A percentile compares a stretch with the other conserved stretches of the same genome.
These are phyloP conservation scores for Channa maculata DNA, from an alignment of 2,113 vertebrate species.

Conservation along the genomic window DNA sequence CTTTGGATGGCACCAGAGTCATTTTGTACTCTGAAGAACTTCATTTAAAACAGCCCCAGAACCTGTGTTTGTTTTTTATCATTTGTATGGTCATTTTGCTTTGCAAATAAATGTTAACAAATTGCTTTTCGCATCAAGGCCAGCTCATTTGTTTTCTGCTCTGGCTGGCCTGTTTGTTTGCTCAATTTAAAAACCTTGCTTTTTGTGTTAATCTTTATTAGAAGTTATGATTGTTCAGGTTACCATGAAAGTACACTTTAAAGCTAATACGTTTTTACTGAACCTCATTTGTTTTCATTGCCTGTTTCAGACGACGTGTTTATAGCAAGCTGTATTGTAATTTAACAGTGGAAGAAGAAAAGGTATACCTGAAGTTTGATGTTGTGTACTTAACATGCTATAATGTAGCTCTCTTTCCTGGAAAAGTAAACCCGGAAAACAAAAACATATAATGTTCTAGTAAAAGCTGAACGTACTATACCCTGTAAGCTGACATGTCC, in stretches of 20 bases:
- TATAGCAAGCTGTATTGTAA: not conserved
- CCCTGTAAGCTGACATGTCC: not conserved
- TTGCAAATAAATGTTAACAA: not conserved
- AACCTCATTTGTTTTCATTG: not conserved
- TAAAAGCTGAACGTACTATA: not conserved
- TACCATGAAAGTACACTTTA: conserved; percentile 3
- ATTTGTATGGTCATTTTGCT: not conserved
- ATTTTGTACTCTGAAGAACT: not conserved
- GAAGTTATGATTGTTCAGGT: not conserved
- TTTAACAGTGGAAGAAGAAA: not conserved
- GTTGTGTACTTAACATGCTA: not conserved
- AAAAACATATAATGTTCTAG: not conserved
- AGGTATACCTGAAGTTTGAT: fast-evolving
- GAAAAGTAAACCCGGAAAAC: not conserved
- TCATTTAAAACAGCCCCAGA: not conserved
- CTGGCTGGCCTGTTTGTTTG: not conserved
- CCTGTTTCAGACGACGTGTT: not conserved
- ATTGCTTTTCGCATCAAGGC: not conserved
- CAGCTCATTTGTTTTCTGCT: conserved; percentile 8
- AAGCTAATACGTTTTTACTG: conserved; percentile 4
- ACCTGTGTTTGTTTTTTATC: not conserved
- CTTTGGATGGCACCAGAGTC: not conserved
- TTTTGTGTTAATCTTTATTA: not conserved
- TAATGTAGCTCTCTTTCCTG: not conserved
- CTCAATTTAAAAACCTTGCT: conserved; percentile 14